Conservation (phyloP, 2,113 vertebrate genomes). For the Perca schrenkii region DNA sequence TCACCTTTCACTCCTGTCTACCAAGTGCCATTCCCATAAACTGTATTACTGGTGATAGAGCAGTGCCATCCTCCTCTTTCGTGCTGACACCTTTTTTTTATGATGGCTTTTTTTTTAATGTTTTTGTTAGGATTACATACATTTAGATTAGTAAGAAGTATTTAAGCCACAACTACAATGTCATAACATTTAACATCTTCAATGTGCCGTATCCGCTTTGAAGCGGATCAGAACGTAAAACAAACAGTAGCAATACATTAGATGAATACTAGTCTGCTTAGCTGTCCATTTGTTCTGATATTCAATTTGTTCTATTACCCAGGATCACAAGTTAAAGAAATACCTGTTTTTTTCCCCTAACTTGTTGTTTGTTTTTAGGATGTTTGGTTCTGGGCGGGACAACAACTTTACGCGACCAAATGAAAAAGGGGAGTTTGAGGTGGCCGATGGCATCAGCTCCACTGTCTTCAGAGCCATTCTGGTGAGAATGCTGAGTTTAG, state of each 20-base stretch:
- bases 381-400: conserved; percentile 98
- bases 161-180: background rate
- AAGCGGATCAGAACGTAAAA: background rate
- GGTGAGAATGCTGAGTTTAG: conserved; percentile 82
- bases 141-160: background rate
- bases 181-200: background rate
- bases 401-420: conserved; percentile 98
- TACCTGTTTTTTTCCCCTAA: background rate
- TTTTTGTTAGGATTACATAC: background rate
- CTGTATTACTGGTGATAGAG: background rate
- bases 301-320: background rate
- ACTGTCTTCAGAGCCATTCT: conserved; percentile 97
- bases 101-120: background rate
- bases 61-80: background rate
- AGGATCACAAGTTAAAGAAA: background rate
- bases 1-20: background rate
- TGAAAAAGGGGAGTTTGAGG: conserved; percentile 97
- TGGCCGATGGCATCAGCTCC: conserved; percentile 97
- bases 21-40: conserved; percentile 1
- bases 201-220: background rate
- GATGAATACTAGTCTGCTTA: background rate
- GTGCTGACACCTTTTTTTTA: too few species aligned
- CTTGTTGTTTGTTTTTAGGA: conserved; percentile 80
- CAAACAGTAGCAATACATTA: background rate
- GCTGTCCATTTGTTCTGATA: background rate